These are phyloP conservation scores for Emys orbicularis DNA, from an alignment of 2,797 vertebrate species.

Conservation along the genomic window DNA sequence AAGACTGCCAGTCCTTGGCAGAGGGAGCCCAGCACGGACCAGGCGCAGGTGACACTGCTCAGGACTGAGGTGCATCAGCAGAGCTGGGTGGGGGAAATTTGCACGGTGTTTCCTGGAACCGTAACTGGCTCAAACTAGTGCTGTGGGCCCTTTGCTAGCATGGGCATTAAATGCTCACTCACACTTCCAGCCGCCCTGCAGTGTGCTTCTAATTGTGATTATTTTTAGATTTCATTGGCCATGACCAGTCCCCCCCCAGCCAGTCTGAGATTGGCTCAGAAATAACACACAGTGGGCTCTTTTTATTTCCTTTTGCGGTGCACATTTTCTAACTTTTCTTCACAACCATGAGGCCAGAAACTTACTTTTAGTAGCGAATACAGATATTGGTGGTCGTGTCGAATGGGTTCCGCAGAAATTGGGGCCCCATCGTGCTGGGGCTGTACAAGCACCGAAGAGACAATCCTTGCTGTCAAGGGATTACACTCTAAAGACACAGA, in stretches of 20 bases:
- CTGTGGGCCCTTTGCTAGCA: too few relatives aligned
- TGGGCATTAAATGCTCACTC: background rate
- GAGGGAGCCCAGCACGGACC: too few relatives aligned
- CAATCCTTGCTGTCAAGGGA: background rate
- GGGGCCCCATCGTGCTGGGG: background rate
- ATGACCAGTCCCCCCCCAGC: background rate
- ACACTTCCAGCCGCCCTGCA: background rate
- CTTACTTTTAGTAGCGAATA: background rate
- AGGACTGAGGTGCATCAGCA: background rate
- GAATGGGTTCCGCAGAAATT: background rate
- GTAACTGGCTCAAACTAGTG: background rate
- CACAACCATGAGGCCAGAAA: background rate
- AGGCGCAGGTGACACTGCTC: too few relatives aligned
- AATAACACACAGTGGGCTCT: background rate
- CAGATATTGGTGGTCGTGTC: background rate
- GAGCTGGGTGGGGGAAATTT: background rate
- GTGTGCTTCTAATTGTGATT: background rate
- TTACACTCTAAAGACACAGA: background rate
- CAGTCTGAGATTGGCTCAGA: background rate
- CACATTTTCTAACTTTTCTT: background rate
- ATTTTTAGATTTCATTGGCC: background rate
- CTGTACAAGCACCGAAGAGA: background rate
- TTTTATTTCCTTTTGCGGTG: background rate
- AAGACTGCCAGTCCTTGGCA: background rate
- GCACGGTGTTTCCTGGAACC: background rate